phyloP scores from a whole-genome alignment of 2,888 invertebrate species.

The Agrochola circellaris region DNA sequence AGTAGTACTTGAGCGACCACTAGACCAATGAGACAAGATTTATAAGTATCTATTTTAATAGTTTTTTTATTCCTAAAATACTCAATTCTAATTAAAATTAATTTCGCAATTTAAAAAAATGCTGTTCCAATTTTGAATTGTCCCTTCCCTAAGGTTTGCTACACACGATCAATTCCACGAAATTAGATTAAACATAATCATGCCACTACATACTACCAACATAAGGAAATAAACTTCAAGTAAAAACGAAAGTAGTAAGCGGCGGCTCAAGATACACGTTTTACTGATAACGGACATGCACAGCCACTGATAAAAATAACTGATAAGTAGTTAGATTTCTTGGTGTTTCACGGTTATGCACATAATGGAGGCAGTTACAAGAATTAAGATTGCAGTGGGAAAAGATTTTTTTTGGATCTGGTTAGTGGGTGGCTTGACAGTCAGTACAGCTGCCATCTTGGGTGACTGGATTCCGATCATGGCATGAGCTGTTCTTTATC shows the following conservation, averaged over 20 bases:
- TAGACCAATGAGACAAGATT: no score
- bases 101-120: neutral
- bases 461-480: neutral
- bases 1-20: no score
- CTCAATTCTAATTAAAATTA: no score
- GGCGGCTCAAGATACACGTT: constrained; percentile 44
- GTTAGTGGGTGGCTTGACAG: neutral
- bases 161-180: constrained; percentile 13
- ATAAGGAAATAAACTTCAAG: constrained; percentile 48
- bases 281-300: constrained; percentile 58
- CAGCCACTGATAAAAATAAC: constrained; percentile 53
- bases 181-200: constrained; percentile 20
- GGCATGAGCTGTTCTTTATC: neutral
- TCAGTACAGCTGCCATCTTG: neutral
- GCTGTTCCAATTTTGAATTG: neutral
- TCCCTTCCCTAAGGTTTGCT: neutral
- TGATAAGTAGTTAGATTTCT: constrained; percentile 49
- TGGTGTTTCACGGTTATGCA: constrained; percentile 33
- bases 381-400: constrained; percentile 23
- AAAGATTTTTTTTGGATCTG: neutral
- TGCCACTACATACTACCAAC: constrained; percentile 41
- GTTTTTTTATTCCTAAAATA: no score
- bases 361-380: constrained; percentile 1
- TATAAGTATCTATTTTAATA: no score
- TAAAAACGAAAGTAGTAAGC: constrained; percentile 58